A percentile compares a stretch with the other conserved stretches of the same genome.
These are phyloP conservation scores for Aphaenogaster floridana DNA, from an alignment of 1,140 invertebrate genomes.

Conservation along the genomic window DNA sequence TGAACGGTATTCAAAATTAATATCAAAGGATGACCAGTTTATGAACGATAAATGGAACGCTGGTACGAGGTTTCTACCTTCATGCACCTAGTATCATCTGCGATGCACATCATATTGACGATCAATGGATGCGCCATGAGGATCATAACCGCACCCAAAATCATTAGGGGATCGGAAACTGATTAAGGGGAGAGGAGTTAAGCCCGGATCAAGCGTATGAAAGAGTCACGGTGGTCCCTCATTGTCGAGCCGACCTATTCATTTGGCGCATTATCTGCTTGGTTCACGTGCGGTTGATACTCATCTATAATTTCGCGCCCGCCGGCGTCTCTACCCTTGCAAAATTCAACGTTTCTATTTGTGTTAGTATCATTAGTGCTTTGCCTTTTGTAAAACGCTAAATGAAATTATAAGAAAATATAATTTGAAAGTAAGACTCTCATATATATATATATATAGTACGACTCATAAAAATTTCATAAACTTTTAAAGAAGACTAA, in stretches of 20 bases:
- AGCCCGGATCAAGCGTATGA: constrained; percentile 80
- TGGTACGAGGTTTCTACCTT: constrained; percentile 57
- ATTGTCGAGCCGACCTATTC: constrained; percentile 83
- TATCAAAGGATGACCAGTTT: constrained; percentile 45
- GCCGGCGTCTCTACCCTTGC: constrained; percentile 43
- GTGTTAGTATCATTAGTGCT: constrained; percentile 34
- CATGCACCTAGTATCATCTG: constrained; percentile 46
- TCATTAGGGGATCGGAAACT: constrained; percentile 86
- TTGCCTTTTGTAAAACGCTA: constrained; percentile 16
- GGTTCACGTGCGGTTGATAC: constrained; percentile 85
- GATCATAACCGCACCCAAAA: constrained; percentile 79
- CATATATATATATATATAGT: neutral
- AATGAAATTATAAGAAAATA: constrained; percentile 84
- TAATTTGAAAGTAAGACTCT: constrained; percentile 68
- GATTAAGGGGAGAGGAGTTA: constrained; percentile 82
- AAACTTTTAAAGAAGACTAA: neutral
- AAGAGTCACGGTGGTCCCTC: constrained; percentile 85
- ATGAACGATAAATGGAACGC: constrained; percentile 41
- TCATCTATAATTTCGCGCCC: constrained; percentile 84
- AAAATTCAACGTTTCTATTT: constrained; percentile 39
- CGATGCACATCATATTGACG: constrained; percentile 39
- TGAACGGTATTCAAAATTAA: constrained; percentile 36
- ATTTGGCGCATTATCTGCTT: constrained; percentile 84
- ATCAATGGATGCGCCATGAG: constrained; percentile 49
- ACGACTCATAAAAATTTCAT: neutral